Conservation (phyloP, 2,888 invertebrate species). For the Selenia dentaria region DNA sequence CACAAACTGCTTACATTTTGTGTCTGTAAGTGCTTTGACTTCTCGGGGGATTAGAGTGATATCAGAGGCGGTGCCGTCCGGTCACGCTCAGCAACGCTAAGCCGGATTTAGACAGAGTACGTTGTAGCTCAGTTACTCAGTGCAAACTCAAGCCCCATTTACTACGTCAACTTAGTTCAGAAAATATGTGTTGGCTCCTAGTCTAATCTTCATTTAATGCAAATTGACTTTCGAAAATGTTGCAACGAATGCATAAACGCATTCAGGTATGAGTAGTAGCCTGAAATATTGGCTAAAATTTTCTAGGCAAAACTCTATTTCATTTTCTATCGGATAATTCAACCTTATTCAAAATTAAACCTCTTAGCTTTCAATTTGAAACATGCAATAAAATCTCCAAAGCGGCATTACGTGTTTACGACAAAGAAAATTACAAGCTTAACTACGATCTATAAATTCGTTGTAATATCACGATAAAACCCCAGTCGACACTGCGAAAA, state of each 20-base stretch:
- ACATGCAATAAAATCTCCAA: conserved; percentile 25
- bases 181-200: conserved; percentile 14
- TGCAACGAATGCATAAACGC: background rate
- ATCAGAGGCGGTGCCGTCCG: conserved; percentile 36
- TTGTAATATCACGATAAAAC: conserved; percentile 53
- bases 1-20: conserved; percentile 40
- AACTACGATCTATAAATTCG: conserved; percentile 48
- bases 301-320: too few species aligned
- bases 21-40: conserved; percentile 41
- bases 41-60: conserved; percentile 39
- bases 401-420: conserved; percentile 33
- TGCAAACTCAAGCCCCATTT: conserved; percentile 34
- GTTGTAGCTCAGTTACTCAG: conserved; percentile 30
- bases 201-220: conserved; percentile 5
- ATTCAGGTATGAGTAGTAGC: background rate
- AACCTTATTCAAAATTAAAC: background rate
- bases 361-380: conserved; percentile 17
- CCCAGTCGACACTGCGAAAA: conserved; percentile 46
- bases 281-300: too few species aligned
- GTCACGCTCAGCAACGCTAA: conserved; percentile 40
- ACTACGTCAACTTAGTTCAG: conserved; percentile 23
- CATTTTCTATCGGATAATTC: too few species aligned
- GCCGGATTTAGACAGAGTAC: conserved; percentile 34
- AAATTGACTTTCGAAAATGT: conserved; percentile 1
- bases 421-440: conserved; percentile 41